Base-by-base conservation (phyloP, 2,888 invertebrate species). In the Trimorus sp. region DNA sequence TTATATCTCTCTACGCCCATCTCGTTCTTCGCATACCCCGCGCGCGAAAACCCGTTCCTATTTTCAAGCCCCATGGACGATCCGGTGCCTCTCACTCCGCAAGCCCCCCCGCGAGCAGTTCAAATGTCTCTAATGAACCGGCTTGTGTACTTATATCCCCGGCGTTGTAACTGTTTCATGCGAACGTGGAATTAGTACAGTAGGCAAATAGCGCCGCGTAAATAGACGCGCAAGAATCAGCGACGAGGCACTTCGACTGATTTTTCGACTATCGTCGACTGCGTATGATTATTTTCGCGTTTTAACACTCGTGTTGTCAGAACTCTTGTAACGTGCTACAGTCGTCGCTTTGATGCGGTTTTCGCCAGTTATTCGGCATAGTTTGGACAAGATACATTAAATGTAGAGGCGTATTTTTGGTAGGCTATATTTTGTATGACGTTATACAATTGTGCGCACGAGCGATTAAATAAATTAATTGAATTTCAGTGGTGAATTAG, bases 101-200 rank as follows among this genome's bases (percentile, higher is more conserved):
- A 65, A 71, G 66, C 81, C 70, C 79, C 85, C 87, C 88, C 87
- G 86, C 87, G 88, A 88, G 87, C 88, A 88, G 89, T 90, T 90
- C 90, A 89, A 91, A 91, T 91, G 90, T 91, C 91, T 91, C 91
- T 92, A 92, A 91, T 91, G 91, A 92, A 92, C 91, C 89, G 87
- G 88, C 90, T 91, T 91, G 91, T 91, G 90, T 91, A 89, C 91
- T 90, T 91, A 90, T 90, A 91, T 90, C 89, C 88, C 88, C 86
- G 89, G 87, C 88, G 87, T 86, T 86, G 88, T 89, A 88, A 90
- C 90, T 89, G 88, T 87, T 89, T 88, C 87, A 88, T 89, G 84
- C 74, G 59, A 63, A 63, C 65, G 62, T 51, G 51, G 66, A 82
- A 83, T 84, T 81, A 77, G 75, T 74, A 79, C 73, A 71, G 69